Evolutionary conservation across 2,113 vertebrate species (phyloP).

Genomic region (Xyliphius kryptos): DNA sequence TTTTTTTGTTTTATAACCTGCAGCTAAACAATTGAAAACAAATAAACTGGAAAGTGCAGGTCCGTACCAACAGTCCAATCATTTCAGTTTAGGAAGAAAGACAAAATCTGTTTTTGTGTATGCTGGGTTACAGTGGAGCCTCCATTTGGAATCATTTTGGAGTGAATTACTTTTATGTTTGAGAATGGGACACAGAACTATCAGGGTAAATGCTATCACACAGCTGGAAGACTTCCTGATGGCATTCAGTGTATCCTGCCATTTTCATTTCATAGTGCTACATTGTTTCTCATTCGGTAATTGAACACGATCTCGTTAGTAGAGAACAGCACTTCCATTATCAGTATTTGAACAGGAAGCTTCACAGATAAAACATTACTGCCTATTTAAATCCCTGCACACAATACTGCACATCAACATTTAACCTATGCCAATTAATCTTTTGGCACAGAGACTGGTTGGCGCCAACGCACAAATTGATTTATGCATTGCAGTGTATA

Average conservation of each 20-base stretch:
- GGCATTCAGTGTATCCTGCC: not conserved
- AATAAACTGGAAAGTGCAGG: not conserved
- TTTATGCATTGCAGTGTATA: too few relatives aligned
- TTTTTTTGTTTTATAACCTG: not conserved
- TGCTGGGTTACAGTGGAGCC: not conserved
- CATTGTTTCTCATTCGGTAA: conserved; percentile 44
- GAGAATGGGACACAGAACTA: not conserved
- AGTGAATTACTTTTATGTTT: conserved; percentile 11
- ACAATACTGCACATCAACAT: conserved; percentile 44
- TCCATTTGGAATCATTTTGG: not conserved
- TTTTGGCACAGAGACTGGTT: too few relatives aligned
- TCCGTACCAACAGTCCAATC: not conserved
- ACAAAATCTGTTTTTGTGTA: not conserved
- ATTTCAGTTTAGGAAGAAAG: not conserved
- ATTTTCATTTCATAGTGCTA: conserved; percentile 43
- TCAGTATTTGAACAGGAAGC: conserved; percentile 52
- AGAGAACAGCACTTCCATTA: conserved; percentile 48
- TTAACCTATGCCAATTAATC: too few relatives aligned
- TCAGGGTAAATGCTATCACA: conserved; percentile 21
- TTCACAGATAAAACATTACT: conserved; percentile 56
- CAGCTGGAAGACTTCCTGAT: conserved; percentile 14
- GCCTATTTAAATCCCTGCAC: conserved; percentile 43
- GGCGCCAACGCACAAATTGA: too few relatives aligned
- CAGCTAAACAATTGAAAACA: not conserved
- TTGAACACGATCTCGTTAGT: conserved; percentile 56